Evolutionary conservation across 2,888 invertebrate genomes (phyloP), one percentile per base, ranked within the genome.

Genomic region (Acleris holmiana): DNA sequence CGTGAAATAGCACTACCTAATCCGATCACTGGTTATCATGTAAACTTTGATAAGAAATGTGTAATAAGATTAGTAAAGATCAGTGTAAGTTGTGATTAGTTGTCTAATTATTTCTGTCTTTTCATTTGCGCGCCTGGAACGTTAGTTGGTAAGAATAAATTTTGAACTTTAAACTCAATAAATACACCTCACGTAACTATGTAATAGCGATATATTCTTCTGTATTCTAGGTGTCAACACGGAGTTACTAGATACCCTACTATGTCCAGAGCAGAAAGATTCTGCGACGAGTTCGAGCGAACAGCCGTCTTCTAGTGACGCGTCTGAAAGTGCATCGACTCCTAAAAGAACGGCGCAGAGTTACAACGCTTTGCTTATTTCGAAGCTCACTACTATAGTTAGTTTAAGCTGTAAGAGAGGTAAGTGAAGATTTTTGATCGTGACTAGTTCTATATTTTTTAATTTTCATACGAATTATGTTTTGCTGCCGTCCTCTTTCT

Each of bases 361-460:
- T 75, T 99, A 98, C 84, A 98, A 98, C 82, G 94, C 95, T 5
- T 93, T 95, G 65, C 91, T 99, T 47, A 96, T 98, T 55, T 97
- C 98, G 66, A 96, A 96, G 79, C 88, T 99, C 56, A 94, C 98
- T 77, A 94, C 95, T 53, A 97, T 99, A 58, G 95, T 98, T 29
- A 94, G 95, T 61, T 93, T 95, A 61, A 96, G 97, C 71, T 98
- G 98, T 87, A 98, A 98, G 88, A 96, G 96, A 74, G 95, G 98
- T 97, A 86, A 94, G 95, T 87, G 58, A 4, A 2, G 18, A 13
- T 46, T 8, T 49, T 56, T 40, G 40, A 7, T 25, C 6, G 6
- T 25, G 23, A 25, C 0, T 25, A 0, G 23, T 25, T 25, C 23
- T 0, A 6, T 25, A 25, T 1, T n/a, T n/a, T n/a, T n/a, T n/a